Conservation (phyloP, 2,797 vertebrate genomes). For the Masticophis lateralis region DNA sequence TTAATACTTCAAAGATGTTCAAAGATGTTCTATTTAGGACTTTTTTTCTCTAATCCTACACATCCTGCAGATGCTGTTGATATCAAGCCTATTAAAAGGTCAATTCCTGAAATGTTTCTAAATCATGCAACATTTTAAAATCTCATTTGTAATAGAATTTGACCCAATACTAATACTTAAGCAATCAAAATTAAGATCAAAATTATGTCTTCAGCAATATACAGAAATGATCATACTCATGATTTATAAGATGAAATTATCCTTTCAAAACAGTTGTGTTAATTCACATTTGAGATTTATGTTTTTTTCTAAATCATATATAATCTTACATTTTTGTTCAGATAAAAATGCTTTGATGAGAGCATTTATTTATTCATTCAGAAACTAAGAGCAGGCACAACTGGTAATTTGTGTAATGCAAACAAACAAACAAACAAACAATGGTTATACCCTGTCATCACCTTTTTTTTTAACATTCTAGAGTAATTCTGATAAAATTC, state of each 20-base stretch:
- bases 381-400: constrained; percentile 73
- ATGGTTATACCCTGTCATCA: constrained; percentile 69
- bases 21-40: neutral
- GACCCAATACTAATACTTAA: constrained; percentile 36
- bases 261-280: constrained; percentile 48
- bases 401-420: constrained; percentile 59
- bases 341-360: constrained; percentile 53
- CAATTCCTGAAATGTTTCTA: neutral
- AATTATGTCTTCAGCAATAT: constrained; percentile 26
- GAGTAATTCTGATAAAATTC: constrained; percentile 29
- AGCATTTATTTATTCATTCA: constrained; percentile 53
- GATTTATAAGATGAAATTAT: constrained; percentile 51
- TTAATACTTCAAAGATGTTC: no score
- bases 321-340: constrained; percentile 51
- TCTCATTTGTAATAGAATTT: neutral
- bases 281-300: constrained; percentile 27
- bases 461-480: constrained; percentile 20
- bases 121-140: neutral
- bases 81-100: neutral
- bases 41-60: neutral
- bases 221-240: neutral
- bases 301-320: constrained; percentile 48
- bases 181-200: constrained; percentile 29
- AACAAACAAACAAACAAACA: constrained; percentile 54
- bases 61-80: neutral